Conservation (phyloP, 2,888 invertebrate species). For the Azorinus chamasolen region DNA sequence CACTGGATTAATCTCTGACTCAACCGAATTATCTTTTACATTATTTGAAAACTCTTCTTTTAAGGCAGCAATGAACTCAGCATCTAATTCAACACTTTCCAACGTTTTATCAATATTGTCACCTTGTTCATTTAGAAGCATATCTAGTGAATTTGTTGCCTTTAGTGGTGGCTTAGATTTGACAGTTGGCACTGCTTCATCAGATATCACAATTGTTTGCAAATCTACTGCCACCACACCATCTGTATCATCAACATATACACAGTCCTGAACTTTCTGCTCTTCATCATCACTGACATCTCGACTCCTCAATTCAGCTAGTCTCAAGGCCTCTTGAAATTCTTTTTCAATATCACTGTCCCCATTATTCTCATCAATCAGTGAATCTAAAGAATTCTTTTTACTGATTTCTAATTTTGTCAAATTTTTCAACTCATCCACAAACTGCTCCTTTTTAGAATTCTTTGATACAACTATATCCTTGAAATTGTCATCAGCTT, state of each 20-base stretch:
- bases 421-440: too few relatives aligned
- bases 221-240: neutral
- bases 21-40: neutral
- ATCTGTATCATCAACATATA: too few relatives aligned
- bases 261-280: too few relatives aligned
- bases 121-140: conserved; percentile 49
- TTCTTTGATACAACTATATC: too few relatives aligned
- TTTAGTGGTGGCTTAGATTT: neutral
- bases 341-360: too few relatives aligned
- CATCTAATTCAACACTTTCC: conserved; percentile 39
- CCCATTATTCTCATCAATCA: conserved; percentile 2
- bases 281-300: neutral
- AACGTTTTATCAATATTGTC: conserved; percentile 32
- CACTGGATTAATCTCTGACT: too few relatives aligned
- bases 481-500: neutral
- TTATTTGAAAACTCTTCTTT: conserved; percentile 33
- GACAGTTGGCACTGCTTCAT: neutral
- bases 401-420: neutral
- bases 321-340: conserved; percentile 4
- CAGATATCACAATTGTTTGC: neutral
- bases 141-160: conserved; percentile 42
- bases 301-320: neutral
- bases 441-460: too few relatives aligned
- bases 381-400: conserved; percentile 30
- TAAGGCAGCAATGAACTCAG: conserved; percentile 37